A percentile compares a stretch with the other conserved stretches of the same genome.
Conservation (phyloP, 2,888 invertebrate species). For the Saturnia pavonia region DNA sequence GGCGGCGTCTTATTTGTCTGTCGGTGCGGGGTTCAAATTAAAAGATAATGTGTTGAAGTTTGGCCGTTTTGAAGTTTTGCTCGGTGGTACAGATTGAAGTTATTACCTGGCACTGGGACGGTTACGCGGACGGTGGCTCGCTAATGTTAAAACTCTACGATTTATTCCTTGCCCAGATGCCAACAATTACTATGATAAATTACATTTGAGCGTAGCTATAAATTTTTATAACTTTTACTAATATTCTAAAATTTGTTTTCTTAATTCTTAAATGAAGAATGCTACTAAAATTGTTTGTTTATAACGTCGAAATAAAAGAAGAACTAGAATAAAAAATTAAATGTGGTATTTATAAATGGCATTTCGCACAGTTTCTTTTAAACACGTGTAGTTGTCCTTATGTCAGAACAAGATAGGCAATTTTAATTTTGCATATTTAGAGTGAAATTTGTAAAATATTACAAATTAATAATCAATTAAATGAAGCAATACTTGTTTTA, state of each 20-base stretch:
- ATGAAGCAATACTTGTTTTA: no score
- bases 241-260: constrained; percentile 21
- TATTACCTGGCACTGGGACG: constrained; percentile 64
- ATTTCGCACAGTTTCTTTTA: no score
- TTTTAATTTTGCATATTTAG: no score
- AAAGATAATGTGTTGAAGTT: constrained; percentile 76
- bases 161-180: constrained; percentile 74
- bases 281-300: background rate
- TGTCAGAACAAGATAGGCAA: background rate
- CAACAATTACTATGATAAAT: constrained; percentile 70
- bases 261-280: background rate
- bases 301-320: background rate
- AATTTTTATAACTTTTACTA: constrained; percentile 53
- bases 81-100: constrained; percentile 70
- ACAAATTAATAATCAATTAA: no score
- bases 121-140: constrained; percentile 35
- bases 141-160: constrained; percentile 69
- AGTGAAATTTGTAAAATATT: no score
- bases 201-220: constrained; percentile 57
- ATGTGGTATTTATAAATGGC: background rate
- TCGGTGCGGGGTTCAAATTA: constrained; percentile 59
- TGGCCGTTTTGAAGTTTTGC: constrained; percentile 63
- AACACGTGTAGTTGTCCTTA: no score
- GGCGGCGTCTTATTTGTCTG: constrained; percentile 67
- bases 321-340: background rate